These are phyloP conservation scores for Blastomussa wellsi DNA, from an alignment of 92 coral and sea anemone species.

Conservation along the genomic window DNA sequence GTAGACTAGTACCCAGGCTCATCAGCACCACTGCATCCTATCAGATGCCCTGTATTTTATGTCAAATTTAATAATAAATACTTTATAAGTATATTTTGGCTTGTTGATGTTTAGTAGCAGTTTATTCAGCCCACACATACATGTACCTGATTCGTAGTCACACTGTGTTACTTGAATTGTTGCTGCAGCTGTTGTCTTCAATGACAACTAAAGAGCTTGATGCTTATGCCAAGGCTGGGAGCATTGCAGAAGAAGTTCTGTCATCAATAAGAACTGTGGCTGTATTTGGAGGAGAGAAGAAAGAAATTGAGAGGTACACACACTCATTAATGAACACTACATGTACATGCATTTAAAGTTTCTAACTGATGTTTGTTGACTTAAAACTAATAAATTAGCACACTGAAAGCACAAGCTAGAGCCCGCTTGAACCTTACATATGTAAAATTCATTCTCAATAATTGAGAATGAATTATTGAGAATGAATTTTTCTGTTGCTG, in stretches of 20 bases:
- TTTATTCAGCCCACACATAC: not conserved
- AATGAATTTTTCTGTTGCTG: no score
- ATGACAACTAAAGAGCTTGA: constrained; percentile 91
- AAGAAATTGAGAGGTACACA: constrained; percentile 69
- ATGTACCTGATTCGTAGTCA: not conserved
- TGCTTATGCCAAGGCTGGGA: constrained; percentile 95
- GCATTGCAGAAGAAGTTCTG: constrained; percentile 93
- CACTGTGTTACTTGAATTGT: not conserved
- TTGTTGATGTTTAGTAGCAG: not conserved
- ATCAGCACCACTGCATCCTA: no score
- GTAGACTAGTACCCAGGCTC: no score
- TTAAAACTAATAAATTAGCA: no score
- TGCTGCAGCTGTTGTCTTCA: constrained; percentile 45
- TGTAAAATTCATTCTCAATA: no score
- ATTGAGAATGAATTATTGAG: no score
- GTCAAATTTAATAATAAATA: not conserved
- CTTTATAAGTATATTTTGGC: not conserved
- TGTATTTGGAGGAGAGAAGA: constrained; percentile 93
- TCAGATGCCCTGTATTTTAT: no score
- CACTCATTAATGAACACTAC: no score
- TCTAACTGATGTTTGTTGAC: no score
- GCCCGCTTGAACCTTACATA: no score
- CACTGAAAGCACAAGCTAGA: no score
- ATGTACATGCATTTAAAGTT: no score
- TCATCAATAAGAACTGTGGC: constrained; percentile 93